phyloP scores from a whole-genome alignment of 2,888 invertebrate genomes.

The Melipona bicolor region DNA sequence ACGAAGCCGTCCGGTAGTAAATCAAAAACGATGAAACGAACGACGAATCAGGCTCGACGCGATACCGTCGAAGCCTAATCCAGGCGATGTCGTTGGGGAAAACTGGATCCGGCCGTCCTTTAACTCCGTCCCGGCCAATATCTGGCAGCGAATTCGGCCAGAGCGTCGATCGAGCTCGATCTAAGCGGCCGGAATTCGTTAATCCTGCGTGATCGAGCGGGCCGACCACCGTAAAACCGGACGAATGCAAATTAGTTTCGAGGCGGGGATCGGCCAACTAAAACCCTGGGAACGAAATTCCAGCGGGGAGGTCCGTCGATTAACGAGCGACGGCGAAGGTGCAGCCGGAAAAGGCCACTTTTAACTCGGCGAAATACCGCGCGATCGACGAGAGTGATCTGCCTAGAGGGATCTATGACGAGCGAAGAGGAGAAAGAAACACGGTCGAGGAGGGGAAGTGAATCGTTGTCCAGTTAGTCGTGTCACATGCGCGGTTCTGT shows the following conservation, averaged over 20 bases:
- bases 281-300: slow-evolving; percentile 27
- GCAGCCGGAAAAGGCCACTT: slow-evolving; percentile 29
- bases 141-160: background rate
- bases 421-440: background rate
- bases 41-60: background rate
- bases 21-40: background rate
- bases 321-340: slow-evolving; percentile 20
- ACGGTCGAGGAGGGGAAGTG: slow-evolving; percentile 30
- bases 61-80: background rate
- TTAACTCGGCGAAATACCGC: slow-evolving; percentile 62
- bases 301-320: slow-evolving; percentile 41
- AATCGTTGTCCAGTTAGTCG: slow-evolving; percentile 62
- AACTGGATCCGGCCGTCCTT: background rate
- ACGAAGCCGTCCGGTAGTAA: background rate
- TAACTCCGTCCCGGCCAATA: slow-evolving; percentile 2
- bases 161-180: slow-evolving; percentile 19
- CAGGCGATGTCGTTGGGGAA: slow-evolving; percentile 8
- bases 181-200: slow-evolving; percentile 6
- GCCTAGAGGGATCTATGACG: slow-evolving; percentile 44
- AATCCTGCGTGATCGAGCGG: slow-evolving; percentile 11
- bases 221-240: slow-evolving; percentile 10
- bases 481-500: background rate
- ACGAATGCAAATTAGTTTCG: slow-evolving; percentile 47
- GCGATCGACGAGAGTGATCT: slow-evolving; percentile 57
- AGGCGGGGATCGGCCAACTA: slow-evolving; percentile 25